Percentiles rank a stretch among this genome's conserved stretches.
Evolutionary conservation across 2,797 vertebrate genomes (phyloP).

Genomic region (Synanceia verrucosa): DNA sequence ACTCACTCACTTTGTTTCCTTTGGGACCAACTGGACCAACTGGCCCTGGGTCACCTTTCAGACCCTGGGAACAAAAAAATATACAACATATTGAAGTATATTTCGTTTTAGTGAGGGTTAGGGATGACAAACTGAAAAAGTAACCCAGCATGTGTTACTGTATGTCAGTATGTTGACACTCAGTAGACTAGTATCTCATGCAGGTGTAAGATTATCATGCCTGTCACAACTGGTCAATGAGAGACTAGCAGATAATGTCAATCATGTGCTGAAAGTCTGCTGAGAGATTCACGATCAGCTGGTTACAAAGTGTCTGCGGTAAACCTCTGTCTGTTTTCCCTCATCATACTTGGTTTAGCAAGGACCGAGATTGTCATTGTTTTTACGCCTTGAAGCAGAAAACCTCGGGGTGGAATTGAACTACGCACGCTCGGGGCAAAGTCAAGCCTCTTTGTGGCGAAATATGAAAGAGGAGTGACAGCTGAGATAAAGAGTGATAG

Average conservation of each 20-base stretch:
- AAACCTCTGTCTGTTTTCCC: conserved; percentile 13
- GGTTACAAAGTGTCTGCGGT: conserved; percentile 10
- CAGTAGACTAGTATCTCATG: conserved; percentile 38
- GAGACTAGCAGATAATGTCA: conserved; percentile 43
- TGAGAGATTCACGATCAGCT: conserved; percentile 43
- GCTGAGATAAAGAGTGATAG: conserved; percentile 72
- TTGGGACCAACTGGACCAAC: conserved; percentile 84
- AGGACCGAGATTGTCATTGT: conserved; percentile 67
- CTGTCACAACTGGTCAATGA: conserved; percentile 40
- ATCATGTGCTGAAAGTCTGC: conserved; percentile 20
- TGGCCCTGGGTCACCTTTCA: conserved; percentile 88
- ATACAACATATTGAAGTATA: conserved; percentile 46
- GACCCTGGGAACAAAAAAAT: conserved; percentile 82
- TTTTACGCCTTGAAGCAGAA: conserved; percentile 53
- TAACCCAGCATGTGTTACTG: conserved; percentile 20
- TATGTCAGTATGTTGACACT: conserved; percentile 44
- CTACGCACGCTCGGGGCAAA: conserved; percentile 65
- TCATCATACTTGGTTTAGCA: conserved; percentile 32
- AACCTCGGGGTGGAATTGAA: conserved; percentile 60
- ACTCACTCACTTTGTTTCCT: conserved; percentile 90
- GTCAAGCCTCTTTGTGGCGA: conserved; percentile 67
- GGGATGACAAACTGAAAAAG: neutral
- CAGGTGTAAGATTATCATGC: conserved; percentile 62
- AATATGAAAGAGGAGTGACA: conserved; percentile 65
- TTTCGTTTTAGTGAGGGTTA: conserved; percentile 16